Evolutionary conservation across 2,888 invertebrate species (phyloP), one percentile per base, ranked within the genome.

Genomic region (Agrotis clavis): DNA sequence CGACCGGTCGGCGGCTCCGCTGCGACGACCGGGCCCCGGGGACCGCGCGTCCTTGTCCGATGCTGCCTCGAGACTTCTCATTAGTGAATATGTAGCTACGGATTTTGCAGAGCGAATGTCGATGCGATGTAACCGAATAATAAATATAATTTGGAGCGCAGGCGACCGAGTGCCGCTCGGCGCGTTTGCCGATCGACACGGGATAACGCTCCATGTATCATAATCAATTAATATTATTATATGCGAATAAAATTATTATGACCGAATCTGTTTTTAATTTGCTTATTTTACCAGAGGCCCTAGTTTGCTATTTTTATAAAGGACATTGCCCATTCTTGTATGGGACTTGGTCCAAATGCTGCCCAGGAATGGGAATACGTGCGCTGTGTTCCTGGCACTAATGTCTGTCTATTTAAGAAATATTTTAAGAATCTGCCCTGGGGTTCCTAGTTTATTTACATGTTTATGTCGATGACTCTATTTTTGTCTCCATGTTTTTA

Each of bases 201-300:
- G 89, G 87, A 90, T 91, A 82, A 88, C 90, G 92, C 92, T 95
- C 93, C 94, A 94, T 96, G 96, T 96, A 96, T 96, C 95, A 96
- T 96, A 96, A 96, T 95, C 96, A 95, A 95, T 95, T 94, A 95
- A 94, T 94, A 95, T 94, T 94, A 95, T 95, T 94, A 94, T 95
- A 96, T 95, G 95, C 95, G 93, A 96, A 94, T 96, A 95, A 96
- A 96, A 95, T 92, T 94, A 95, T 94, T 92, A 95, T 95, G 95
- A 95, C 94, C 91, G 92, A 93, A 41, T 35, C 6, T 64, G 47
- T 77, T 61, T 77, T 89, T 88, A 86, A 80, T 86, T 90, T 79
- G 53, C 54, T 51, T 47, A 47, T 1, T n/a, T 16, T 41, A 11
- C 11, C 2, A 1, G 35, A 0, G 35, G 7, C 7, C 35, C 7